Evolutionary conservation across 2,797 vertebrate genomes (phyloP), one percentile per base, ranked within the genome.

Genomic region (Coendou prehensilis): DNA sequence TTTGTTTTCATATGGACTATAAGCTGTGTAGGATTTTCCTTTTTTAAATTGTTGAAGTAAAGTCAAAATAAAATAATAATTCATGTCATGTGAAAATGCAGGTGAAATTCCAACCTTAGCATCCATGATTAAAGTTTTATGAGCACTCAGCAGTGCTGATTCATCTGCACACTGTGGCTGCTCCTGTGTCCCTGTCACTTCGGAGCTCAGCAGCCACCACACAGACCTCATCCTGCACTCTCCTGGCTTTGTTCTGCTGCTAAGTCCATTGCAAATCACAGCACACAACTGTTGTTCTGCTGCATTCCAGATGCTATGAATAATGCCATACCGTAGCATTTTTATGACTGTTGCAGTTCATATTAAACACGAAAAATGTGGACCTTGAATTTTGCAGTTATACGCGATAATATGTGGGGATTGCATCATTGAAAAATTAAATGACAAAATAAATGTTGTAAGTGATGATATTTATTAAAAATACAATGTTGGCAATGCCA

Each of bases 371-470:
- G 13, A 41, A 76, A 78, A 71, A 79, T 41, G 15, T 81, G 8
- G 26, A 63, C 10, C 79, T 88, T 85, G 30, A 91, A 61, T 61
- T 47, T 61, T 76, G 6, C 33, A 80, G 3, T 78, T 28, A 73
- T 47, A 18, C 30, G n/a, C 2, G 22, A 50, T 30, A 87, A 69
- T 52, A 20, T 81, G 6, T 92, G 9, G 69, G 15, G 33, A 81
- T 73, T 85, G 93, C 82, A 67, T 93, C 2, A 50, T 61, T 82
- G 30, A 89, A 61, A 85, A 89, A 89, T 92, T 50, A 85, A 28
- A 71, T 61, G 6, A 13, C 47, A 84, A 96, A 85, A 91, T 47
- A 57, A 26, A 63, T 78, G 57, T 91, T 50, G 82, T 41, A 76
- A 94, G 37, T 50, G 94, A 18, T 45, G 45, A 64, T 33, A 78